Evolutionary conservation across 53 echinoderm and acorn worm genomes (phyloP), one percentile per base, ranked within the genome.

Genomic region (Echinarachnius parma): DNA sequence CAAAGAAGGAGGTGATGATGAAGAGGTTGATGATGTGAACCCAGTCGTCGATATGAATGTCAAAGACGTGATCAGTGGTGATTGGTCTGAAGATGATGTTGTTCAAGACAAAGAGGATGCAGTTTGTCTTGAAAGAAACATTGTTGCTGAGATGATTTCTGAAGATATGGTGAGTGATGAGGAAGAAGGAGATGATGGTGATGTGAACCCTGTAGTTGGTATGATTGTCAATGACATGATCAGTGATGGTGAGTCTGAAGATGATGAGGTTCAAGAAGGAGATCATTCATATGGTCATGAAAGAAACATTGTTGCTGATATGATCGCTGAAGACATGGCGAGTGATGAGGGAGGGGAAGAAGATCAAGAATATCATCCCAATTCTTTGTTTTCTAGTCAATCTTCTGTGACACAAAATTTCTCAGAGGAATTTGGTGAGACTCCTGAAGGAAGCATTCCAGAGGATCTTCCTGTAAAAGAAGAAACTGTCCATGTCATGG

Each of bases 71-170:
- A n/a, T n/a, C n/a, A n/a, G n/a, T n/a, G n/a, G n/a, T n/a, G n/a
- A n/a, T n/a, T 45, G 21, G 30, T 16, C 25, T 35, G 13, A 2
- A 49, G 59, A 36, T 16, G 44, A 59, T 27, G 10, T 58, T 55
- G 37, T 30, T 9, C 24, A 19, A 23, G 58, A 35, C 16, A 14
- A 7, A 2, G 15, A 37, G 28, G 39, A 28, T 37, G 42, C 34
- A 13, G 58, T 25, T 14, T 18, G 21, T 7, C 36, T 34, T n/a
- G 64, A 44, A 13, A 28, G 34, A 28, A 60, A 81, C n/a, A 29
- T 47, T 4, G 35, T 80, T 52, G 62, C 65, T 19, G 45, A 55
- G 52, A 61, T 52, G 39, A 63, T 62, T 47, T 31, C 68, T 30
- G 68, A 46, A 34, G 66, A 53, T 11, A 57, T 54, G 31, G 15